Percentiles rank a stretch among this genome's conserved stretches.
These are phyloP conservation scores for Colius striatus DNA, from an alignment of 2,113 vertebrate genomes.

Conservation along the genomic window DNA sequence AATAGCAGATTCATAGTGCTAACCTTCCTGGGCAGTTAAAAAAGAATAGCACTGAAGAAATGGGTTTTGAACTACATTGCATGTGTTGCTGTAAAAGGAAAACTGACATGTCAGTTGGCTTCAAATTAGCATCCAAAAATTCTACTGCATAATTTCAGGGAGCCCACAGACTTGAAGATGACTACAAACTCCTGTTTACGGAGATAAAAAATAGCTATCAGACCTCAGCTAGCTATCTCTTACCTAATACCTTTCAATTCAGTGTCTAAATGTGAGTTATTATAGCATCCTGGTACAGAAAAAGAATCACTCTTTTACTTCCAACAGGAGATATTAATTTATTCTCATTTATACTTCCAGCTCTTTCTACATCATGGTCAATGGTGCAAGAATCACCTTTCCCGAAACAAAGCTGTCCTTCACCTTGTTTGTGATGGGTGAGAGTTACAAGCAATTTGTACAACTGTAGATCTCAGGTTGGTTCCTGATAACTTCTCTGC, in stretches of 20 bases:
- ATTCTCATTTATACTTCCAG: not conserved
- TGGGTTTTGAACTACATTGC: not conserved
- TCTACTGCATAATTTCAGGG: not conserved
- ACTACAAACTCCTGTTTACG: not conserved
- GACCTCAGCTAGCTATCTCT: not conserved
- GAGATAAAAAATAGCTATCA: not conserved
- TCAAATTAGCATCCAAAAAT: not conserved
- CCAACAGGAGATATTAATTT: not conserved
- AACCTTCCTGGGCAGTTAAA: not conserved
- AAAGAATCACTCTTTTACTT: not conserved
- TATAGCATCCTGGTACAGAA: not conserved
- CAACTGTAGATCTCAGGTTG: not conserved
- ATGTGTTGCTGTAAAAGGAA: not conserved
- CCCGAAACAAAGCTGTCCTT: not conserved
- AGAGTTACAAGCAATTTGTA: not conserved
- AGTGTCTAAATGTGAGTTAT: not conserved
- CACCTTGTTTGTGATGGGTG: not conserved
- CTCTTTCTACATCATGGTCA: fast-evolving
- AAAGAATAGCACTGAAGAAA: not conserved
- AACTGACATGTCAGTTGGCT: not conserved
- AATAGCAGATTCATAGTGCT: not conserved
- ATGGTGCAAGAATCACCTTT: not conserved
- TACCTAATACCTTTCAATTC: not conserved
- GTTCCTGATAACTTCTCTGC: fast-evolving
- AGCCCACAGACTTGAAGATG: not conserved